A percentile compares a stretch with the other conserved stretches of the same genome.
phyloP scores from a whole-genome alignment of 2,797 vertebrate genomes.

The Chanos chanos region DNA sequence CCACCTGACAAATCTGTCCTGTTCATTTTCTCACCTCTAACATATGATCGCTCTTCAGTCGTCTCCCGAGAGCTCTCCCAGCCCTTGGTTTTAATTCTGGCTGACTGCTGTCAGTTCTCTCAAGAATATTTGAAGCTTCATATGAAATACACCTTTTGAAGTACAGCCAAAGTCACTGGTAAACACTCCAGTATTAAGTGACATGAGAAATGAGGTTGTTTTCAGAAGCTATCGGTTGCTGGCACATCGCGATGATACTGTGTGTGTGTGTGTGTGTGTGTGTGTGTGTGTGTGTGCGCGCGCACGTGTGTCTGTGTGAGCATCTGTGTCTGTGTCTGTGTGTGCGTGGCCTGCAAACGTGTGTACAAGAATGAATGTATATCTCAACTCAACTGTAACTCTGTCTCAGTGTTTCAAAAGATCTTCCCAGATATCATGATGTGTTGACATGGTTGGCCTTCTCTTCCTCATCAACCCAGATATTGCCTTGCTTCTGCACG shows the following conservation, averaged over 20 bases:
- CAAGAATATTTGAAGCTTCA: no score
- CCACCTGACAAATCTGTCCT: slow-evolving; percentile 1
- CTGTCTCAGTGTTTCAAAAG: not conserved
- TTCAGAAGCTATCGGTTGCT: no score
- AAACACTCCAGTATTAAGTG: no score
- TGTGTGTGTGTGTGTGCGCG: not conserved
- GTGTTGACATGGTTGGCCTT: slow-evolving; percentile 4
- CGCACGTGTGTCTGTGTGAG: not conserved
- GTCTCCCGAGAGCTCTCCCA: not conserved
- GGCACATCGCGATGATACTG: no score
- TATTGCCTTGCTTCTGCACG: no score
- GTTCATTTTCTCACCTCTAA: not conserved
- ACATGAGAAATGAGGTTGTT: no score
- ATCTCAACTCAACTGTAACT: not conserved
- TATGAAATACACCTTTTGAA: no score
- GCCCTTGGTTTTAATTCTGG: not conserved
- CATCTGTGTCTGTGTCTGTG: not conserved
- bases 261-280: not conserved
- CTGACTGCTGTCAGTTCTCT: not conserved
- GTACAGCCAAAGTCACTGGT: no score
- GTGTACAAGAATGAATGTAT: no score
- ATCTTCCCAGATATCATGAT: not conserved
- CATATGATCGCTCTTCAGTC: not conserved
- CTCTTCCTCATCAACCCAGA: not conserved
- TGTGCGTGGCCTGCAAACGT: not conserved